Base-by-base conservation (phyloP, 2,113 vertebrate genomes). In the Zosterops japonicus region DNA sequence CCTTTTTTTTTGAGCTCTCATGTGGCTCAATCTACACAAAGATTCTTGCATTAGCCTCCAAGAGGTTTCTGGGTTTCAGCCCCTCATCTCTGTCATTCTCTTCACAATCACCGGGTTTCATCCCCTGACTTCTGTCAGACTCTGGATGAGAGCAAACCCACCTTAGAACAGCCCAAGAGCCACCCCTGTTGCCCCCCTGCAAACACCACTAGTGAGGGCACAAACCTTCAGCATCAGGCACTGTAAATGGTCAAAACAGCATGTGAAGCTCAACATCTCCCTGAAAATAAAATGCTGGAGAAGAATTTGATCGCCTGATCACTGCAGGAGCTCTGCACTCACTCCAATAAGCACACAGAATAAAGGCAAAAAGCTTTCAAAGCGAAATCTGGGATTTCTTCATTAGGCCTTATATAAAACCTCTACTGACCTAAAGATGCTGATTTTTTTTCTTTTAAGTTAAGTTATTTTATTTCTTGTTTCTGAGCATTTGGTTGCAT, bases 91-190 rank as follows among this genome's bases (percentile, higher is more conserved):
- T 71, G 56, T n/a, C 35, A 42, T 52, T 83, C 46, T 70, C 31
- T 29, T 44, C 56, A 83, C 25, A 42, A 21, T 55, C 56, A 59
- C 28, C 61, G 76, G n/a, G 42, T 63, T 74, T 57, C 49, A 33
- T 63, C 33, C 27, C 13, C 36, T 20, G 44, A 19, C 5, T 42
- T 63, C 31, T 60, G 29, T 11, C 53, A 69, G 49, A n/a, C 29
- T 57, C 52, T 14, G 17, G 53, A 41, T 4, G 15, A 76, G 63
- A 59, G 9, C 5, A n/a, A 64, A 77, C 21, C 29, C 10, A 10
- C 36, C 28, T 29, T 0, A 20, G 35, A 39, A 13, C 23, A 39
- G 57, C n/a, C 28, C 0, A 0, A 71, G 28, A 76, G n/a, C 47
- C 67, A 72, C 0, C 27, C 50, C 75, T n/a, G 64, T 49, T n/a